Evolutionary conservation across 2,797 vertebrate species (phyloP).

Genomic region (Adelosebastes latens): DNA sequence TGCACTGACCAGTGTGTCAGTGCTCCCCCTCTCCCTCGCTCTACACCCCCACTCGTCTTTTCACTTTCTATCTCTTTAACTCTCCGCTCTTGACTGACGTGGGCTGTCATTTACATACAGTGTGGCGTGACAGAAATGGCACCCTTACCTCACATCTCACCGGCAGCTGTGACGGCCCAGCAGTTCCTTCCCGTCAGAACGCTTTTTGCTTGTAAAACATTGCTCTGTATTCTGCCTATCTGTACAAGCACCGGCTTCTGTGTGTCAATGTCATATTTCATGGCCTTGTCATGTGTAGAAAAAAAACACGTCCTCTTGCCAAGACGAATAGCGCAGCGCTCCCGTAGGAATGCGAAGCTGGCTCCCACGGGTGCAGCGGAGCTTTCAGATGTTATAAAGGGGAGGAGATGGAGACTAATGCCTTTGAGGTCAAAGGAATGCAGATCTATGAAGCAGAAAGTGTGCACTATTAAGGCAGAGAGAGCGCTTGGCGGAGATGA

Average conservation of each 20-base stretch:
- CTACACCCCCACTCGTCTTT: constrained; percentile 15
- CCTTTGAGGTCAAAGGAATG: constrained; percentile 45
- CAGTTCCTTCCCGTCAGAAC: constrained; percentile 16
- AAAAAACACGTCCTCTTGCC: not conserved
- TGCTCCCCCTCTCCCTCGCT: constrained; percentile 12
- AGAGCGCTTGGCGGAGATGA: not conserved
- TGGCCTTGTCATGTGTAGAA: constrained; percentile 49
- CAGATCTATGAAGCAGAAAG: constrained; percentile 31
- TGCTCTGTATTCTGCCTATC: constrained; percentile 39
- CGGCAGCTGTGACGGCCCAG: constrained; percentile 30
- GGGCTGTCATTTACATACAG: constrained; percentile 51
- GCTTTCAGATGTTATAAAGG: constrained; percentile 35
- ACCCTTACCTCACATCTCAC: constrained; percentile 38
- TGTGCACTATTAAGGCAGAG: constrained; percentile 11
- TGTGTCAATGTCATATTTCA: constrained; percentile 56
- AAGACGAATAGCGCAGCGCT: constrained; percentile 19
- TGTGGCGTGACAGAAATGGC: constrained; percentile 33
- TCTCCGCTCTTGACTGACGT: constrained; percentile 40
- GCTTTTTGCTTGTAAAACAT: constrained; percentile 51
- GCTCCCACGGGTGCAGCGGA: constrained; percentile 33
- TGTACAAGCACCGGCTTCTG: constrained; percentile 32
- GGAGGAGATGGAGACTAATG: constrained; percentile 54
- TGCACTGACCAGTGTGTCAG: constrained; percentile 70
- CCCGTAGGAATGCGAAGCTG: constrained; percentile 4
- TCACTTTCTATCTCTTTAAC: constrained; percentile 32